Conservation (phyloP, 2,888 invertebrate genomes). For the Itoplectis maculator region DNA sequence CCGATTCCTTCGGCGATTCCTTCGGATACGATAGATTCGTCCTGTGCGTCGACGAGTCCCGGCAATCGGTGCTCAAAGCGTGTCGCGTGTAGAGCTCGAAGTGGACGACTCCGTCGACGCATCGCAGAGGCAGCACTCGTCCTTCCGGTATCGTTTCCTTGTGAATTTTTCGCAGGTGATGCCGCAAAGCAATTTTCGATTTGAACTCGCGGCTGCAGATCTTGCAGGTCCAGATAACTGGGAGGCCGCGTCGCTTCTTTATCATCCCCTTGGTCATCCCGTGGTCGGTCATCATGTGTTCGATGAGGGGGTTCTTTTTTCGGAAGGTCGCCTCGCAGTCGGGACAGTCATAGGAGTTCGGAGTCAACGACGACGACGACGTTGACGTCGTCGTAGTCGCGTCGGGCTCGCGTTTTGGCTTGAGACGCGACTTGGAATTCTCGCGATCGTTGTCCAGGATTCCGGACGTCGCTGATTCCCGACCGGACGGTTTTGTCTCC, state of each 20-base stretch:
- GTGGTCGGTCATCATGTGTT: conserved; percentile 22
- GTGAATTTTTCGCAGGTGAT: conserved; percentile 21
- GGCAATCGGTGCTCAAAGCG: too few species aligned
- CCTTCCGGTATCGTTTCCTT: background rate
- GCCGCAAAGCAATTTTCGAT: conserved; percentile 16
- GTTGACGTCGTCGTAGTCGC: too few species aligned
- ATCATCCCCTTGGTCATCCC: background rate
- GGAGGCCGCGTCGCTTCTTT: too few species aligned
- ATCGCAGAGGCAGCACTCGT: too few species aligned
- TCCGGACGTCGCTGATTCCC: background rate
- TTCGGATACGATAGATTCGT: too few species aligned
- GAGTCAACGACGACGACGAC: too few species aligned
- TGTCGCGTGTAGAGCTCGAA: too few species aligned
- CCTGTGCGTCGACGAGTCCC: too few species aligned
- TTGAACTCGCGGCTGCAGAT: conserved; percentile 44
- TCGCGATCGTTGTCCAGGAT: background rate
- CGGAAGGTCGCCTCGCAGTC: background rate
- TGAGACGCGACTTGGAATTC: conserved; percentile 13
- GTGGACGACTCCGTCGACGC: too few species aligned
- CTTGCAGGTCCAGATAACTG: conserved; percentile 41
- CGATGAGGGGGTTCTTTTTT: background rate
- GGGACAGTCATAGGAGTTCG: background rate
- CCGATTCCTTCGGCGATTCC: too few species aligned
- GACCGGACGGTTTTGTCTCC: background rate
- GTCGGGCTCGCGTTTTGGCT: too few species aligned